Evolutionary conservation across 1,140 invertebrate species (phyloP).

Genomic region (Drosophila suzukii): DNA sequence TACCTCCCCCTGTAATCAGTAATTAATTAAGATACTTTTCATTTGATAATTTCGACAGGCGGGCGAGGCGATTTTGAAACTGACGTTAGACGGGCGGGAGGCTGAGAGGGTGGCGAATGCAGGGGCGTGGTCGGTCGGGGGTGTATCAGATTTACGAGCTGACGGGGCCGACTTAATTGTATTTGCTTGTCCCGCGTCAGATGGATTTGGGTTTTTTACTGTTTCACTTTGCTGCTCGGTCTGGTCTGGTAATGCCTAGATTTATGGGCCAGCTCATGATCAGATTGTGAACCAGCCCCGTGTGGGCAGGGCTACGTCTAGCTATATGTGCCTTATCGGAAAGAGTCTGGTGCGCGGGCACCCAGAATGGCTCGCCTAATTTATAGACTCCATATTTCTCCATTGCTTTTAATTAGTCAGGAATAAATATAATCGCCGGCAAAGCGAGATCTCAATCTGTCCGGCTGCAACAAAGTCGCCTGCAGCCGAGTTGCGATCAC

Average conservation of each 20-base stretch:
- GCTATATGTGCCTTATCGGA: slow-evolving; percentile 26
- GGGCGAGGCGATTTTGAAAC: slow-evolving; percentile 21
- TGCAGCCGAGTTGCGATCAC: slow-evolving; percentile 32
- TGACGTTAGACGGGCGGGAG: slow-evolving; percentile 28
- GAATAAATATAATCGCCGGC: slow-evolving; percentile 58
- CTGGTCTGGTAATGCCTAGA: slow-evolving; percentile 48
- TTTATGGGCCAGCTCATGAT: slow-evolving; percentile 46
- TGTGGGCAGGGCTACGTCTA: slow-evolving; percentile 23
- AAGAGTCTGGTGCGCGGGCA: slow-evolving; percentile 3
- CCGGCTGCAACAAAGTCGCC: slow-evolving; percentile 52
- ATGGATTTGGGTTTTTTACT: slow-evolving; percentile 34
- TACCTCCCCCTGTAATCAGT: slow-evolving; percentile 56
- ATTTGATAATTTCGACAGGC: slow-evolving; percentile 68
- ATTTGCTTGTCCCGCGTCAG: slow-evolving; percentile 75
- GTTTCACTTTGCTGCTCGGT: slow-evolving; percentile 25
- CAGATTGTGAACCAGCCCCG: slow-evolving; percentile 30
- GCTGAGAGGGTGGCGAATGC: slow-evolving; percentile 15
- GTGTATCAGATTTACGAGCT: slow-evolving; percentile 67
- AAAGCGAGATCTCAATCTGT: slow-evolving; percentile 64
- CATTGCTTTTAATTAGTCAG: slow-evolving; percentile 73
- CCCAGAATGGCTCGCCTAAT: slow-evolving; percentile 36
- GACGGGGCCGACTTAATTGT: slow-evolving; percentile 73
- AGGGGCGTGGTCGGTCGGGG: slow-evolving; percentile 30
- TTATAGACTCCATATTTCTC: slow-evolving; percentile 71
- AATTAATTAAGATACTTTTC: slow-evolving; percentile 82